Evolutionary conservation across 1,140 invertebrate species (phyloP).

Genomic region (Habropoda laboriosa): DNA sequence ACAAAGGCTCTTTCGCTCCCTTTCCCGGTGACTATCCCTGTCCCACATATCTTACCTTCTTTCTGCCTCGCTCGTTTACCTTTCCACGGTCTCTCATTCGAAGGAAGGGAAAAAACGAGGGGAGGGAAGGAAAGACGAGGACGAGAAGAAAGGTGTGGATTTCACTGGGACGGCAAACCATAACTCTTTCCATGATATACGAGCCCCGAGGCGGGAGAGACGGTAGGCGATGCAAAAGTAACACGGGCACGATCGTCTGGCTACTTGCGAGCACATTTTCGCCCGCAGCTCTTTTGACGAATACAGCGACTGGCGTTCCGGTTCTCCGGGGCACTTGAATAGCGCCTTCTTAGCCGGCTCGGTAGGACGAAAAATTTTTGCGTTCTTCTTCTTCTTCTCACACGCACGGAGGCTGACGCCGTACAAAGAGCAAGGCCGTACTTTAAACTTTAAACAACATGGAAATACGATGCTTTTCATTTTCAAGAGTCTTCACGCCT

Average conservation of each 20-base stretch:
- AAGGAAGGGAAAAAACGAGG: conserved; percentile 31
- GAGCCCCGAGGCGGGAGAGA: conserved; percentile 50
- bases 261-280: conserved; percentile 52
- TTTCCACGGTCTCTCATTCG: conserved; percentile 20
- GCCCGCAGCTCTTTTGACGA: conserved; percentile 63
- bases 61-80: conserved; percentile 12
- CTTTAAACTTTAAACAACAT: conserved; percentile 48
- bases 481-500: conserved; percentile 26
- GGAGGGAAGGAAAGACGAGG: neutral
- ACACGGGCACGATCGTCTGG: conserved; percentile 60
- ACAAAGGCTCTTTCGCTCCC: conserved; percentile 39
- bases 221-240: conserved; percentile 64
- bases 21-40: neutral
- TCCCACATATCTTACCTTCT: neutral
- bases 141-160: conserved; percentile 52
- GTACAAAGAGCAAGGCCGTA: conserved; percentile 5
- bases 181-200: conserved; percentile 65
- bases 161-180: conserved; percentile 59
- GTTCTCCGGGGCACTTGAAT: conserved; percentile 52
- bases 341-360: conserved; percentile 50
- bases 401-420: conserved; percentile 9
- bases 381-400: neutral
- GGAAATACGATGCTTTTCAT: conserved; percentile 24
- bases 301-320: conserved; percentile 36
- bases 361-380: conserved; percentile 44